phyloP scores from a whole-genome alignment of 1,140 invertebrate species.

The Brachionus rubens region DNA sequence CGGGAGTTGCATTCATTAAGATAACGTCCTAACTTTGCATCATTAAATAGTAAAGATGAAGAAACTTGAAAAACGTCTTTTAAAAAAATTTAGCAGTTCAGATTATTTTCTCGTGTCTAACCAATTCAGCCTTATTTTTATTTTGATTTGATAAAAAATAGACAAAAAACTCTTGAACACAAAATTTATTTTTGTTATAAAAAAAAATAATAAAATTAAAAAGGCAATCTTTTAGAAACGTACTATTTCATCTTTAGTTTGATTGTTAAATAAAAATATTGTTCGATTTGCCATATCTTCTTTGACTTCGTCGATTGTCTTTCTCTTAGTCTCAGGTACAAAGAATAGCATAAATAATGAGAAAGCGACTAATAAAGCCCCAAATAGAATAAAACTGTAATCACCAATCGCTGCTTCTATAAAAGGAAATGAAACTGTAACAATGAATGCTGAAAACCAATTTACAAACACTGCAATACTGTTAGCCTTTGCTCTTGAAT shows the following conservation, averaged over 20 bases:
- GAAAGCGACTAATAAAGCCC: slow-evolving; percentile 87
- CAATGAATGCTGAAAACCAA: slow-evolving; percentile 95
- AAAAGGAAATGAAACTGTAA: slow-evolving; percentile 84
- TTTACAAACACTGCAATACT: slow-evolving; percentile 94
- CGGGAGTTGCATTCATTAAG: too few species aligned
- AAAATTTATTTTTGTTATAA: neutral
- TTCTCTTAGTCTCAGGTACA: slow-evolving; percentile 97
- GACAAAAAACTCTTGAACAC: too few species aligned
- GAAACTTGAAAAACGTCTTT: too few species aligned
- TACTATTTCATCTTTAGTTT: neutral
- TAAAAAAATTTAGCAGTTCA: too few species aligned
- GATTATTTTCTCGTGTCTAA: too few species aligned
- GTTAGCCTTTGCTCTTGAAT: slow-evolving; percentile 90
- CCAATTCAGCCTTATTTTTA: too few species aligned
- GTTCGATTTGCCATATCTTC: neutral
- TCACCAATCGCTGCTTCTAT: slow-evolving; percentile 75
- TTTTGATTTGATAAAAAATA: too few species aligned
- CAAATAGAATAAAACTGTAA: slow-evolving; percentile 96
- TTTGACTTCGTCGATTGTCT: slow-evolving; percentile 92
- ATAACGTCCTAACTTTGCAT: too few species aligned
- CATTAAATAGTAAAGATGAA: too few species aligned
- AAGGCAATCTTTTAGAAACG: neutral
- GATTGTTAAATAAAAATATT: slow-evolving; percentile 35
- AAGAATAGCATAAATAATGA: slow-evolving; percentile 95
- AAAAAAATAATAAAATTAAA: neutral